A percentile compares a stretch with the other conserved stretches of the same genome.
phyloP scores from a whole-genome alignment of 2,113 vertebrate genomes.

The Bucco capensis region DNA sequence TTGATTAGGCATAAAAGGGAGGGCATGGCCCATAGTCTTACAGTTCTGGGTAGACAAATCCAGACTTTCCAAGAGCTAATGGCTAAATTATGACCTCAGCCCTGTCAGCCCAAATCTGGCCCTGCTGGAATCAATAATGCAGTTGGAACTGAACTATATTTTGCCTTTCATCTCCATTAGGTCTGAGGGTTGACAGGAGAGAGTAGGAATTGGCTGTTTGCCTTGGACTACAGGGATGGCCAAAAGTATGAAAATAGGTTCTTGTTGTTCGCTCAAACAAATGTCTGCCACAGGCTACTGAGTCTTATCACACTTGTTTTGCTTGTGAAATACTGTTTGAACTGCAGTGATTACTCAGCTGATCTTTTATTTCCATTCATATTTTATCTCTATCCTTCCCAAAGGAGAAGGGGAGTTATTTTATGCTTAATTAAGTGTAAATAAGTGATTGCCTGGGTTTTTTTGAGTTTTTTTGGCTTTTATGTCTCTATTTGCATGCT shows the following conservation, averaged over 20 bases:
- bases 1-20: constrained; percentile 41
- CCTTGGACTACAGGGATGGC: constrained; percentile 40
- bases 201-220: constrained; percentile 29
- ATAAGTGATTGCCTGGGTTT: constrained; percentile 57
- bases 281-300: constrained; percentile 45
- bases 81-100: constrained; percentile 48
- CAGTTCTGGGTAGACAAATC: constrained; percentile 2
- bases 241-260: constrained; percentile 51
- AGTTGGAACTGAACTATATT: constrained; percentile 53
- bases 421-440: constrained; percentile 74
- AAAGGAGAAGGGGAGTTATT: constrained; percentile 66
- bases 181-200: constrained; percentile 36
- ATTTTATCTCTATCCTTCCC: constrained; percentile 58
- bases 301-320: constrained; percentile 43
- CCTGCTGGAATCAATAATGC: constrained; percentile 57
- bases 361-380: constrained; percentile 48
- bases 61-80: constrained; percentile 33
- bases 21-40: neutral
- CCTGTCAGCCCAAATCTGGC: constrained; percentile 20
- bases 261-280: neutral
- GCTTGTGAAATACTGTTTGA: constrained; percentile 38
- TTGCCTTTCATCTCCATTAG: constrained; percentile 66
- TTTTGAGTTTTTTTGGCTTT: neutral
- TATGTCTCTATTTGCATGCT: neutral
- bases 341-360: constrained; percentile 39